Evolutionary conservation across 2,113 vertebrate genomes (phyloP).

Genomic region (Lethenteron reissneri): DNA sequence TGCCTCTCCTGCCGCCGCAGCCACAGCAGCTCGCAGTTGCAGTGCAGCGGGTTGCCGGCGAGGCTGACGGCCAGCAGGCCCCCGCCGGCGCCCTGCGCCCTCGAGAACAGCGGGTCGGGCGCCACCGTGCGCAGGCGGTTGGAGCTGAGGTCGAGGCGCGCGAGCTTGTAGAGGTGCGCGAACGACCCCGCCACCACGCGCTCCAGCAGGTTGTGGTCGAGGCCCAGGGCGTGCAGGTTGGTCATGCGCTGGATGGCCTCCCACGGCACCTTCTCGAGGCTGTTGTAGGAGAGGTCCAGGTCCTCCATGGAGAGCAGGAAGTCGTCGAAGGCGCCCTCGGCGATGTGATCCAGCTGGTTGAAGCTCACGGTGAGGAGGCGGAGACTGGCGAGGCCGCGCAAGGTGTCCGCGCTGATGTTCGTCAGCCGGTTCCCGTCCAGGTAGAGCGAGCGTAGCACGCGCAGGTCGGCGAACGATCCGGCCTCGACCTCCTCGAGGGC

Average conservation of each 20-base stretch:
- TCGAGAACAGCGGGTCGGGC: constrained; percentile 45
- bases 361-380: constrained; percentile 73
- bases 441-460: constrained; percentile 54
- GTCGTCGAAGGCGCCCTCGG: constrained; percentile 43
- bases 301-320: constrained; percentile 73
- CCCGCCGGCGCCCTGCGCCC: constrained; percentile 35
- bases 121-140: constrained; percentile 73
- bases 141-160: constrained; percentile 66
- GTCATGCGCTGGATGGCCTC: constrained; percentile 63
- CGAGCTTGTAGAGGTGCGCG: constrained; percentile 52
- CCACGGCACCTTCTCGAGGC: constrained; percentile 55
- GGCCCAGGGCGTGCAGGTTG: constrained; percentile 56
- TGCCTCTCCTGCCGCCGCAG: constrained; percentile 58
- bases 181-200: constrained; percentile 55
- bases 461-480: constrained; percentile 48
- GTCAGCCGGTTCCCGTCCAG: constrained; percentile 68
- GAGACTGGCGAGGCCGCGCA: constrained; percentile 52
- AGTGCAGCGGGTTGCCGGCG: constrained; percentile 69
- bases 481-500: constrained; percentile 65
- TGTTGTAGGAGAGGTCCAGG: constrained; percentile 76
- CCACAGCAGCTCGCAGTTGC: constrained; percentile 90
- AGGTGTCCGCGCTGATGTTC: constrained; percentile 39
- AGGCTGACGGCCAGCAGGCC: constrained; percentile 49
- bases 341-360: constrained; percentile 64
- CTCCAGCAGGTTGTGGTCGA: constrained; percentile 81